phyloP scores from a whole-genome alignment of 2,888 invertebrate genomes.

The Ophraella communa region DNA sequence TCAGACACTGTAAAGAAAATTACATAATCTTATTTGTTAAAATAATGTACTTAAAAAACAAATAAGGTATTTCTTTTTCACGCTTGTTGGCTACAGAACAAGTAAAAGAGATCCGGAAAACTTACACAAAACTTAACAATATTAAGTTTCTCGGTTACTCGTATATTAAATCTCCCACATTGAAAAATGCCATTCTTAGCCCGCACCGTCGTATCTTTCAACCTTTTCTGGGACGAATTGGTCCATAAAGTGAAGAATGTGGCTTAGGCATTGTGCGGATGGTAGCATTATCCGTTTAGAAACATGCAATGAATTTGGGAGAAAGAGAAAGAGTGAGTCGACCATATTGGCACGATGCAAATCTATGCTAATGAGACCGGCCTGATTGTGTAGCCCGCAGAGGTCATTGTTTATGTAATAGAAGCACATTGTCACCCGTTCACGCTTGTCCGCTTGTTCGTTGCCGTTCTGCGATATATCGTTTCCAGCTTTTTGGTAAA shows the following conservation, averaged over 20 bases:
- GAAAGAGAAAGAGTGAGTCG: conserved; percentile 48
- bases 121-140: conserved; percentile 1
- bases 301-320: conserved; percentile 51
- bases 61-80: conserved; percentile 1
- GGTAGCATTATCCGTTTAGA: conserved; percentile 42
- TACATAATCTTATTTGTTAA: too few relatives aligned
- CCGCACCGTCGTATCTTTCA: conserved; percentile 36
- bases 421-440: conserved; percentile 37
- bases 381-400: conserved; percentile 48
- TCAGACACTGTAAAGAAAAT: too few relatives aligned
- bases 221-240: conserved; percentile 42
- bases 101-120: conserved; percentile 4
- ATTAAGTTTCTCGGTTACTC: conserved; percentile 13
- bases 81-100: background rate
- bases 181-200: conserved; percentile 28
- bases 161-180: conserved; percentile 22
- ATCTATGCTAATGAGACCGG: conserved; percentile 55
- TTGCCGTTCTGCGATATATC: conserved; percentile 20
- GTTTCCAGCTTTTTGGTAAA: conserved; percentile 30
- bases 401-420: conserved; percentile 43
- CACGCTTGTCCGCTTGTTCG: background rate
- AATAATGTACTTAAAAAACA: background rate
- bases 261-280: conserved; percentile 39
- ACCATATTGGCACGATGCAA: conserved; percentile 56
- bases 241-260: conserved; percentile 41